These are phyloP conservation scores for Actinemys pallida DNA, from an alignment of 2,113 vertebrate species.

Conservation along the genomic window DNA sequence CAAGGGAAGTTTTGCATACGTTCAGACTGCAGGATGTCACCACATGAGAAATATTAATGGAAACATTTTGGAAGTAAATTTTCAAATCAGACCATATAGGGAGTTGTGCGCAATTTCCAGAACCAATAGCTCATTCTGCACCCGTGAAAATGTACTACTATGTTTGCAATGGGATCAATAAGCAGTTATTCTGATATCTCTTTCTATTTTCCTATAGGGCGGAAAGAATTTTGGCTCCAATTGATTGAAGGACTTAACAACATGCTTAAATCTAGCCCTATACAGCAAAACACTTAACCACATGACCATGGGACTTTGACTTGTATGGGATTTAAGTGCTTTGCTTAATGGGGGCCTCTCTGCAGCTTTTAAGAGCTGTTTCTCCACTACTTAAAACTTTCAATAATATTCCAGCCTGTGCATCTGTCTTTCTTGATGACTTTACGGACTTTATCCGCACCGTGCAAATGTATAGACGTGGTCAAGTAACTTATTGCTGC, in stretches of 20 bases:
- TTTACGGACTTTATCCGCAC: background rate
- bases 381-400: background rate
- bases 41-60: background rate
- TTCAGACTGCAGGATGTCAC: background rate
- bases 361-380: background rate
- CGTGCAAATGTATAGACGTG: fast-evolving
- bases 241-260: background rate
- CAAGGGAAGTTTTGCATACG: background rate
- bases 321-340: background rate
- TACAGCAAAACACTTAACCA: background rate
- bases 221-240: background rate
- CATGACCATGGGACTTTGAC: background rate
- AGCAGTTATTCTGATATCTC: fast-evolving
- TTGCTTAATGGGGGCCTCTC: background rate
- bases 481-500: background rate
- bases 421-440: background rate
- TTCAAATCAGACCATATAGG: background rate
- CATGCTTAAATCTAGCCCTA: background rate
- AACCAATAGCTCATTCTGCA: background rate
- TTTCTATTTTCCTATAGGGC: background rate
- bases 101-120: background rate
- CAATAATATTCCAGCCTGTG: background rate
- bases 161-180: background rate
- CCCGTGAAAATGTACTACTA: background rate
- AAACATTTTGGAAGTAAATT: background rate